These are phyloP conservation scores for Gasterosteus aculeatus DNA, from an alignment of 2,113 vertebrate species.

Conservation along the genomic window DNA sequence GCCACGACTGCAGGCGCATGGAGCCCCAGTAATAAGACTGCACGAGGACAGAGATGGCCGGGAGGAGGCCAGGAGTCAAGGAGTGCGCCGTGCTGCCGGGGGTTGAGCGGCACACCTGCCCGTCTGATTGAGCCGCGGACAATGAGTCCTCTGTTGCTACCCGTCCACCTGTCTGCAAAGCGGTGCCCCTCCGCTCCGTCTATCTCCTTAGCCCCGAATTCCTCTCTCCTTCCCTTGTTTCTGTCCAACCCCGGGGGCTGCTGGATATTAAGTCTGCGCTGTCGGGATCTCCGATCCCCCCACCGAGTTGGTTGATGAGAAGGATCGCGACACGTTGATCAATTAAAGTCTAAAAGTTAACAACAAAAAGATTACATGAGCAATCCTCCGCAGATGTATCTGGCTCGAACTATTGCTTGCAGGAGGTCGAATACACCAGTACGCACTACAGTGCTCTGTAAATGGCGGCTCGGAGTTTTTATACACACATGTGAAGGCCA, in stretches of 20 bases:
- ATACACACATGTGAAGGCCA: no score
- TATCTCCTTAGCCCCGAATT: slow-evolving; percentile 72
- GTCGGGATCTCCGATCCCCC: no score
- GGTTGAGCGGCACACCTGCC: slow-evolving; percentile 75
- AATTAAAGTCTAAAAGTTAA: no score
- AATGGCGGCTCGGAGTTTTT: no score
- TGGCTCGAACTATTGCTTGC: no score
- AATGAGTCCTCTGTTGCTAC: slow-evolving; percentile 75
- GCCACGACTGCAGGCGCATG: slow-evolving; percentile 47
- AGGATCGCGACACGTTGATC: no score
- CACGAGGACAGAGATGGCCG: slow-evolving; percentile 11
- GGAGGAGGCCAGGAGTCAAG: slow-evolving; percentile 51
- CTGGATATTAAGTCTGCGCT: slow-evolving; percentile 34
- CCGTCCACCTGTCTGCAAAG: slow-evolving; percentile 78
- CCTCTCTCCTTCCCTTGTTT: slow-evolving; percentile 59
- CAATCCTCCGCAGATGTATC: no score
- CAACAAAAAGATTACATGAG: no score
- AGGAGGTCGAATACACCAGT: no score
- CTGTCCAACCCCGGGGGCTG: slow-evolving; percentile 39
- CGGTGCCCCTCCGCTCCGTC: slow-evolving; percentile 61
- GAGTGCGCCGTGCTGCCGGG: slow-evolving; percentile 44
- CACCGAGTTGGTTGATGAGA: no score
- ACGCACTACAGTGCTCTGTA: no score
- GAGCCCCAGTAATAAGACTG: slow-evolving; percentile 28
- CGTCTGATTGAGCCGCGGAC: slow-evolving; percentile 73